phyloP scores from a whole-genome alignment of 1,140 invertebrate genomes.

The Mizuhopecten yessoensis region DNA sequence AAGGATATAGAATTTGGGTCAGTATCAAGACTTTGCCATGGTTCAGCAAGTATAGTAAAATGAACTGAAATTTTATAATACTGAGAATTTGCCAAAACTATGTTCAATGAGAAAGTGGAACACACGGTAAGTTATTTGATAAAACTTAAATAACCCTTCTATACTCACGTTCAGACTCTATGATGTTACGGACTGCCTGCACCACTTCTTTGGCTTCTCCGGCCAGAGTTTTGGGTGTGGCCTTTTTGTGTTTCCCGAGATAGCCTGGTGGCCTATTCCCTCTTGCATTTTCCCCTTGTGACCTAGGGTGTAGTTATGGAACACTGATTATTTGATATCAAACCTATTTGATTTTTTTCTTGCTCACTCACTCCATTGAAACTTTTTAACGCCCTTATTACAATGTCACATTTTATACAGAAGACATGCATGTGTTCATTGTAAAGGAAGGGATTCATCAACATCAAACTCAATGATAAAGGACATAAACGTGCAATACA shows the following conservation, averaged over 20 bases:
- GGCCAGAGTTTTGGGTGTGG: slow-evolving; percentile 66
- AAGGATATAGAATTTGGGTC: too few species aligned
- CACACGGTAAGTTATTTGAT: not conserved
- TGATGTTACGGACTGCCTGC: slow-evolving; percentile 74
- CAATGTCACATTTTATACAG: not conserved
- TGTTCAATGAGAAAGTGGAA: not conserved
- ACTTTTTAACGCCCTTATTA: too few species aligned
- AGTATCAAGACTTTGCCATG: too few species aligned
- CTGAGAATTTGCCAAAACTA: too few species aligned
- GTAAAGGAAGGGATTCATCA: not conserved
- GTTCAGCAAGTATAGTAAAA: too few species aligned
- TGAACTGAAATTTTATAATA: too few species aligned
- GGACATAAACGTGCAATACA: too few species aligned
- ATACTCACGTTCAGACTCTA: slow-evolving; percentile 79
- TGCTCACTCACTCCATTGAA: too few species aligned
- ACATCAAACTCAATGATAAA: too few species aligned
- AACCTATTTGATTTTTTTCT: too few species aligned
- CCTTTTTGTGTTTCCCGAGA: slow-evolving; percentile 72
- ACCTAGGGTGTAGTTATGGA: not conserved
- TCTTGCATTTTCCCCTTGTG: slow-evolving; percentile 50
- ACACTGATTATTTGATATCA: too few species aligned
- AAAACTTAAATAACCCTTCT: not conserved
- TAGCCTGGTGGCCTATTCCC: slow-evolving; percentile 64
- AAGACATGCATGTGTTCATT: not conserved
- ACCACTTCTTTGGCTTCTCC: slow-evolving; percentile 78